Evolutionary conservation across 2,797 vertebrate species (phyloP).

Genomic region (Coilia nasus): DNA sequence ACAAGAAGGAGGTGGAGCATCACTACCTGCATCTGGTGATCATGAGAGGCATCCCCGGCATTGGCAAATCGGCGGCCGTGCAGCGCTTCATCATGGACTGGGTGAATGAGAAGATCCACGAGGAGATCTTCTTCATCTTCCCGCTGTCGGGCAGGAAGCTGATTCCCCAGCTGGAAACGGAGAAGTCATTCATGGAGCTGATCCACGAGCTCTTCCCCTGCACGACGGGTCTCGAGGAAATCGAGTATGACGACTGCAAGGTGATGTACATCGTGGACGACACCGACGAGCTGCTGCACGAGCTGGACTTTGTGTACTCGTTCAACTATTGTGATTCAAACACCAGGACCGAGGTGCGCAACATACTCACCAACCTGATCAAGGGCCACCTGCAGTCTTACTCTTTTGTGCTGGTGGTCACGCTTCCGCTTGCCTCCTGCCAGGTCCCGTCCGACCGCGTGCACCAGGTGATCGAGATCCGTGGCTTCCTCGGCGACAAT

Average conservation of each 20-base stretch:
- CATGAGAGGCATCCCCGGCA: constrained; percentile 69
- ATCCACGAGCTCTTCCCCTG: constrained; percentile 70
- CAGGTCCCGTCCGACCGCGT: constrained; percentile 63
- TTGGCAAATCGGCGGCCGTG: constrained; percentile 72
- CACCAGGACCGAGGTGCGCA: constrained; percentile 39
- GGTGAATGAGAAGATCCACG: constrained; percentile 62
- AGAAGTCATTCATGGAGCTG: constrained; percentile 63
- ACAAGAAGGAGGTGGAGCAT: not conserved
- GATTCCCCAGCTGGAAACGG: constrained; percentile 54
- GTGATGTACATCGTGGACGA: constrained; percentile 75
- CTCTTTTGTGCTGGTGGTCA: constrained; percentile 54
- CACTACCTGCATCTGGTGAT: constrained; percentile 44
- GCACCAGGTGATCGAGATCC: constrained; percentile 62
- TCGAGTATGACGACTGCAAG: constrained; percentile 53
- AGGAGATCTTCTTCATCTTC: constrained; percentile 68
- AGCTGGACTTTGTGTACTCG: constrained; percentile 63
- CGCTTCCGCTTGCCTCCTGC: constrained; percentile 53
- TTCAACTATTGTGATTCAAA: constrained; percentile 50
- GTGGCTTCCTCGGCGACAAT: constrained; percentile 65
- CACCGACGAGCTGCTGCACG: constrained; percentile 67
- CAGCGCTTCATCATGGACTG: constrained; percentile 74
- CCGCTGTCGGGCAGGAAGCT: constrained; percentile 70
- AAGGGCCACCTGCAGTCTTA: constrained; percentile 61
- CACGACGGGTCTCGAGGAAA: constrained; percentile 57
- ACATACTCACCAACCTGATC: constrained; percentile 72